Percentiles rank a stretch among this genome's conserved stretches.
phyloP scores from a whole-genome alignment of 2,113 vertebrate genomes.

The Tachycineta bicolor region DNA sequence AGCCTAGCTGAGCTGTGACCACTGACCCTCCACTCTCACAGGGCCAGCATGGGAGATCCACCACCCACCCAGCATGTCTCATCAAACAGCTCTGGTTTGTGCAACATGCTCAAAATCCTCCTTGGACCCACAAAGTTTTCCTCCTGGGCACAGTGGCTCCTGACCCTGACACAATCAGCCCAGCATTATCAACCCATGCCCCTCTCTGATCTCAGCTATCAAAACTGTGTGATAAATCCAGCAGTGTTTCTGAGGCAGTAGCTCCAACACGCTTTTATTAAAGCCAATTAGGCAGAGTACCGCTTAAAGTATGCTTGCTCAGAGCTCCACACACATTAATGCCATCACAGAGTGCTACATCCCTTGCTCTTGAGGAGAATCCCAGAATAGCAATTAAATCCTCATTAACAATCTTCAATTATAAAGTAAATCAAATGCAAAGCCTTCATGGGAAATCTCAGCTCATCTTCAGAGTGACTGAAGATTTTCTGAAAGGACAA shows the following conservation, averaged over 20 bases:
- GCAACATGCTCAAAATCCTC: background rate
- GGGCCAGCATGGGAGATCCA: background rate
- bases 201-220: background rate
- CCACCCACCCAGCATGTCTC: background rate
- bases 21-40: background rate
- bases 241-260: background rate
- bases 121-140: background rate
- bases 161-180: background rate
- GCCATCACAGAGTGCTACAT: background rate
- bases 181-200: fast-evolving
- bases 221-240: background rate
- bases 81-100: background rate
- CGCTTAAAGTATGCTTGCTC: background rate
- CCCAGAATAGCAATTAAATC: slow-evolving; percentile 10
- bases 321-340: background rate
- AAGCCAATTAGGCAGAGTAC: background rate
- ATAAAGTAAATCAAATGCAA: slow-evolving; percentile 10
- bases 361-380: background rate
- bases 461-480: background rate
- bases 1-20: background rate
- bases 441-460: background rate
- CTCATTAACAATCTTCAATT: background rate
- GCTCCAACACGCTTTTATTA: background rate
- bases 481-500: background rate
- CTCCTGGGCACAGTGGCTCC: background rate